Conservation (phyloP, 2,113 vertebrate genomes). For the Gopherus evgoodei region DNA sequence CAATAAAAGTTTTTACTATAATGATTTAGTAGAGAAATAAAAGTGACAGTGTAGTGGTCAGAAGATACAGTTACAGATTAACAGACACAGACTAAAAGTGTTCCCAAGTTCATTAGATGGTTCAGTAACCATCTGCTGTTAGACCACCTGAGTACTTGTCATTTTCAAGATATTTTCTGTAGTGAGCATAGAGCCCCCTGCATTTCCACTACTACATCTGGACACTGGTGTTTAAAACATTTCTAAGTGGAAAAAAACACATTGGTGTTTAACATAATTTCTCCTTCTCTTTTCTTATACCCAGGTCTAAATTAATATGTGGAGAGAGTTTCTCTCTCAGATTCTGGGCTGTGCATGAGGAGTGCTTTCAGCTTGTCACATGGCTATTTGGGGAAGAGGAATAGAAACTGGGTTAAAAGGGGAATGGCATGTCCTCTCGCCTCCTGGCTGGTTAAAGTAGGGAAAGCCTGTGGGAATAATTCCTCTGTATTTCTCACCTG, state of each 20-base stretch:
- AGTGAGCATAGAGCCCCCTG: not conserved
- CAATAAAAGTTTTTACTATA: slow-evolving; percentile 11
- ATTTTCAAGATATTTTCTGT: not conserved
- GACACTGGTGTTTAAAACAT: not conserved
- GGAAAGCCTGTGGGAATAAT: not conserved
- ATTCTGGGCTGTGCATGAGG: not conserved
- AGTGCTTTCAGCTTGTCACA: not conserved
- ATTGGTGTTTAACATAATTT: too few species aligned
- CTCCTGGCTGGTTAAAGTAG: not conserved
- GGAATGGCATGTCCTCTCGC: not conserved
- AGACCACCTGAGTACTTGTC: not conserved
- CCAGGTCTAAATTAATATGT: not conserved
- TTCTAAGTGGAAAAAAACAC: not conserved
- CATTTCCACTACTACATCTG: not conserved
- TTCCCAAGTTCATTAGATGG: not conserved
- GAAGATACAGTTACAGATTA: not conserved
- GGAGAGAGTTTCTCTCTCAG: not conserved
- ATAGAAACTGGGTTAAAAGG: not conserved
- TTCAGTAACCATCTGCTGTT: not conserved
- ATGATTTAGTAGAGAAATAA: not conserved
- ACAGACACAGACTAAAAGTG: not conserved
- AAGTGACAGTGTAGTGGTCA: not conserved
- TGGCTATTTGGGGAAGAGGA: not conserved
- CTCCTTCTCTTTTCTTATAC: not conserved
- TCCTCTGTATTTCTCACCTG: not conserved